Evolutionary conservation across 2,888 invertebrate species (phyloP), one percentile per base, ranked within the genome.

Genomic region (Hedychridium roseum): DNA sequence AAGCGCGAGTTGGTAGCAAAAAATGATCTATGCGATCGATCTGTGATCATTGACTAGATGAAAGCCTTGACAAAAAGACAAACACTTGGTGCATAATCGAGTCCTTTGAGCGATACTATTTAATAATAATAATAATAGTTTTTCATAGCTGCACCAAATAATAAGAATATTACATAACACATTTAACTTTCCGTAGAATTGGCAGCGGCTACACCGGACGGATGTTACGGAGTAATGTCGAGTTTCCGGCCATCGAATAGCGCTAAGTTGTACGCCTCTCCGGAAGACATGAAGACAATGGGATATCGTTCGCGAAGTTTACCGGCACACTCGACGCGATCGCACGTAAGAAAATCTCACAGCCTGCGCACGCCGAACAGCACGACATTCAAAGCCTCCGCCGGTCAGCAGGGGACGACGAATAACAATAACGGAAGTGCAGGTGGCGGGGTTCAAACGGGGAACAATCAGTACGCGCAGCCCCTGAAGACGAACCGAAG

Each of bases 201-300:
- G 27, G 78, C 77, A 11, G 78, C 78, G 15, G 76, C 77, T 1
- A 69, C 77, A 4, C 65, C 70, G 2, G 78, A 78, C 31, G 80
- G 80, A 31, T 80, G 81, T 26, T 79, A 82, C 43, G 83, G 83
- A 30, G 86, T 91, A 40, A 88, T 89, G 79, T 94, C 94, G 41
- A 92, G 94, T 70, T 96, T 96, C 82, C 89, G 93, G 66, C 96
- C 96, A 5, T 87, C 90, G 49, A 88, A 90, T 57, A 89, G 85
- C 79, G 91, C 92, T 40, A 91, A 91, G 77, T 83, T 96, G 51
- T 94, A 94, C 80, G 94, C 94, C 20, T 91, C 92, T 43, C 95
- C 95, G 11, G 88, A 90, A 70, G 92, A 92, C 76, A 85, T 91
- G 70, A 90, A 88, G 73, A 85, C 85, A 36, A 88, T 90, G 27